phyloP scores from a whole-genome alignment of 2,113 vertebrate species.

The Cromileptes altivelis region DNA sequence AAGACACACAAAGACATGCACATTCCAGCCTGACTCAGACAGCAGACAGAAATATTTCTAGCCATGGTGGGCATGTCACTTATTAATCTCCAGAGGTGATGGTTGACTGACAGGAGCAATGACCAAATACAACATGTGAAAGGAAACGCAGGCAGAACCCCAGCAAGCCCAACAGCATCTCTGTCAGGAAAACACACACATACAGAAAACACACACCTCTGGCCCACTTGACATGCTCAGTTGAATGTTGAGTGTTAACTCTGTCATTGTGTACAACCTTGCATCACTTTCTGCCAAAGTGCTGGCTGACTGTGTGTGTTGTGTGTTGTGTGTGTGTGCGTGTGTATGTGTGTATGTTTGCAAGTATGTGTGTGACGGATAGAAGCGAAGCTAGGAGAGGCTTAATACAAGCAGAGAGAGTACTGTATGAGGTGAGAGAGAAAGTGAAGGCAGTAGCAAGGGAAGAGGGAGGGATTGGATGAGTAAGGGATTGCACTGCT shows the following conservation, averaged over 20 bases:
- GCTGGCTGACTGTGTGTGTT: neutral
- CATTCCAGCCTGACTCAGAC: conserved; percentile 21
- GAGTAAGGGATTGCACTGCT: conserved; percentile 7
- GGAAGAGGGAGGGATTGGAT: neutral
- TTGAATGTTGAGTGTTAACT: conserved; percentile 29
- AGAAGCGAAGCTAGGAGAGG: conserved; percentile 2
- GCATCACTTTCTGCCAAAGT: conserved; percentile 11
- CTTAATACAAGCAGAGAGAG: conserved; percentile 9
- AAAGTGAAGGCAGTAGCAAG: conserved; percentile 7
- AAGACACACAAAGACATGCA: neutral
- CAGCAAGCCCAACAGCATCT: neutral
- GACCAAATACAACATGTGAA: conserved; percentile 64
- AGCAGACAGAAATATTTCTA: conserved; percentile 72
- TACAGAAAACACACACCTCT: conserved; percentile 21
- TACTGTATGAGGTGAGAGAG: neutral
- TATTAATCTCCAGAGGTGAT: conserved; percentile 78
- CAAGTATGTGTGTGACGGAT: neutral
- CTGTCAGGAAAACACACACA: conserved; percentile 19
- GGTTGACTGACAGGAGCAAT: conserved; percentile 72
- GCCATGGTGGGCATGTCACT: conserved; percentile 69
- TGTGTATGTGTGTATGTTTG: neutral
- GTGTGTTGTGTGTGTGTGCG: neutral
- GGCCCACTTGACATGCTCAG: conserved; percentile 25
- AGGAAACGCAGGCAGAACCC: conserved; percentile 61
- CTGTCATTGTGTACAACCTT: conserved; percentile 21